Evolutionary conservation across 1,140 invertebrate species (phyloP).

Genomic region (Bombus waltoni): DNA sequence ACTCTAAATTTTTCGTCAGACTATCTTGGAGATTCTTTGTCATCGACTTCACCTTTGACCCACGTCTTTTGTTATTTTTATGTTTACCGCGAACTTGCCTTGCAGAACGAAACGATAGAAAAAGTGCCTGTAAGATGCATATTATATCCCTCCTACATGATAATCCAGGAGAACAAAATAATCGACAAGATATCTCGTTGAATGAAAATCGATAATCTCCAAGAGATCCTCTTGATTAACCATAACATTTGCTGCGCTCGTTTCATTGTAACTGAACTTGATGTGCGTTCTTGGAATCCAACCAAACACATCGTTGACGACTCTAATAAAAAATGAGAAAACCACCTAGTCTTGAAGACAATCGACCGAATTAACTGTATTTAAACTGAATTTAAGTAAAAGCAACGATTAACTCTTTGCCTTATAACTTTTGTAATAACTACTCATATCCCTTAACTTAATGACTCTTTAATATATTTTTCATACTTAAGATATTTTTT

Average conservation of each 20-base stretch:
- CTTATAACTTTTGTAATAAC: too few relatives aligned
- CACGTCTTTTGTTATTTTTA: conserved; percentile 10
- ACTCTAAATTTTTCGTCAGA: neutral
- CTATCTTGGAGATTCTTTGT: conserved; percentile 33
- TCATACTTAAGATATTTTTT: too few relatives aligned
- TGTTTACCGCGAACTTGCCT: conserved; percentile 28
- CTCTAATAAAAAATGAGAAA: too few relatives aligned
- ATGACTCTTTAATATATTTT: too few relatives aligned
- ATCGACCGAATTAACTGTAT: neutral
- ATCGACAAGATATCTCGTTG: neutral
- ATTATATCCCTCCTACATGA: neutral
- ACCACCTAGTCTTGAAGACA: neutral
- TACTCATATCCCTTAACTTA: too few relatives aligned
- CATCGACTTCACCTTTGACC: conserved; percentile 26
- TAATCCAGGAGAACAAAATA: conserved; percentile 1
- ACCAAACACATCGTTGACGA: too few relatives aligned
- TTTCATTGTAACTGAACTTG: neutral
- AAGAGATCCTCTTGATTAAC: neutral
- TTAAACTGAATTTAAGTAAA: neutral
- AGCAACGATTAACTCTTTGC: neutral
- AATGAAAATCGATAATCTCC: neutral
- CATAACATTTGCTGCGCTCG: neutral
- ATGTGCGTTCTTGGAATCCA: neutral
- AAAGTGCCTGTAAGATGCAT: neutral
- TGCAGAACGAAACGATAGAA: conserved; percentile 12